Evolutionary conservation across 2,113 vertebrate species (phyloP).

Genomic region (Chlorodrepanis virens): DNA sequence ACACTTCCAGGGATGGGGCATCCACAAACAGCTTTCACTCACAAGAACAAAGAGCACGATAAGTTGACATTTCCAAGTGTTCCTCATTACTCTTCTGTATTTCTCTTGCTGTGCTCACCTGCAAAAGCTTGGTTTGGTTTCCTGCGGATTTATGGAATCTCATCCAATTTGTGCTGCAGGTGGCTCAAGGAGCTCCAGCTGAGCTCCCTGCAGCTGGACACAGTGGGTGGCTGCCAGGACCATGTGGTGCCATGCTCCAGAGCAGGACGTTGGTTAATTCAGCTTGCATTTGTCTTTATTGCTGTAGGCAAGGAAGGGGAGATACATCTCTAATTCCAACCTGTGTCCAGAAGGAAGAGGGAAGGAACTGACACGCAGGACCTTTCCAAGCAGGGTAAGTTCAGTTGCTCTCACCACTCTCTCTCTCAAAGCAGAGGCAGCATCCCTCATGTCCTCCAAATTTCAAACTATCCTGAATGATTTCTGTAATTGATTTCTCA

Average conservation of each 20-base stretch:
- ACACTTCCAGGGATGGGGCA: background rate
- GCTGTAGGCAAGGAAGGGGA: background rate
- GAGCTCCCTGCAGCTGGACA: background rate
- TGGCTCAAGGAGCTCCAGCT: background rate
- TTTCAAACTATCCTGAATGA: background rate
- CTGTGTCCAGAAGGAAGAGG: background rate
- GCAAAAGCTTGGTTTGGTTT: background rate
- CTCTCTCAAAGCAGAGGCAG: background rate
- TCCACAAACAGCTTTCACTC: background rate
- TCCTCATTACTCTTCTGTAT: background rate
- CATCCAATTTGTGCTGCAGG: fast-evolving
- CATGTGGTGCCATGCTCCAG: background rate
- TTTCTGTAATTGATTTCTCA: background rate
- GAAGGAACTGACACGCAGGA: background rate
- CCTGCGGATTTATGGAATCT: background rate
- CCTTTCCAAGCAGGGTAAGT: background rate
- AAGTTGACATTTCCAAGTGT: background rate
- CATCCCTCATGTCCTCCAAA: background rate
- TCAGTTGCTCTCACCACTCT: background rate
- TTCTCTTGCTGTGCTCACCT: background rate
- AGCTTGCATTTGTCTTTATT: background rate
- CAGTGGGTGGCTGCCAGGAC: background rate
- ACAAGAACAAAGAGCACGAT: background rate
- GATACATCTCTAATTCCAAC: background rate
- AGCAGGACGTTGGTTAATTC: background rate